Base-by-base conservation (phyloP, 2,888 invertebrate species). In the Troides aeacus region DNA sequence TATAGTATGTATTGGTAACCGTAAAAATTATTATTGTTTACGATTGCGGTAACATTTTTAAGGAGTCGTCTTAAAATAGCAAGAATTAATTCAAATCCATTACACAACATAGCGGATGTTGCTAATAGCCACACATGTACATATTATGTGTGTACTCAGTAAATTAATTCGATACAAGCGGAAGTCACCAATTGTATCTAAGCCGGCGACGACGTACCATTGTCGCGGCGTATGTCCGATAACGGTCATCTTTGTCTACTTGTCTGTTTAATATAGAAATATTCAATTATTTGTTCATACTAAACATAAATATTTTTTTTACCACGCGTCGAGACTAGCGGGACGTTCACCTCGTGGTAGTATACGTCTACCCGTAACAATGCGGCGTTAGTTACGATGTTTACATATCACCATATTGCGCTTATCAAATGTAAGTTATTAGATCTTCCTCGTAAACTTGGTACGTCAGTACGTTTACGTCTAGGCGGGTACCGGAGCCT, bases 131-230 rank as follows among this genome's bases (percentile, higher is more conserved):
- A 71, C 71, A 69, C 65, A 62, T 68, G 72, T 75, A 72, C 72
- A 73, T 72, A 68, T 56, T 53, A 73, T 76, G 72, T 77, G 76
- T 73, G 76, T 75, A 77, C 77, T 77, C 76, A 79, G 76, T 81
- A 80, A 83, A 84, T 85, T 83, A 82, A 83, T 85, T 85, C 83
- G 83, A 84, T 81, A 78, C 82, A 76, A 85, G 78, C 89, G 89
- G 90, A 90, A 86, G 83, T 81, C 79, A 76, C 86, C 90, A 90
- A 90, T 90, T 89, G 88, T 83, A 81, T 79, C 78, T 79, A 83
- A 86, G 83, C 80, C 81, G 77, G 74, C 75, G 74, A 72, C 74
- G 73, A 53, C 74, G 73, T 50, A 21, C 74, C 72, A 64, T 68
- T 62, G 66, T 72, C 72, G 72, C 62, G 70, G 71, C 68, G 71